Evolutionary conservation across 2,797 vertebrate genomes (phyloP).

Genomic region (Parauchenoglanis ngamensis): DNA sequence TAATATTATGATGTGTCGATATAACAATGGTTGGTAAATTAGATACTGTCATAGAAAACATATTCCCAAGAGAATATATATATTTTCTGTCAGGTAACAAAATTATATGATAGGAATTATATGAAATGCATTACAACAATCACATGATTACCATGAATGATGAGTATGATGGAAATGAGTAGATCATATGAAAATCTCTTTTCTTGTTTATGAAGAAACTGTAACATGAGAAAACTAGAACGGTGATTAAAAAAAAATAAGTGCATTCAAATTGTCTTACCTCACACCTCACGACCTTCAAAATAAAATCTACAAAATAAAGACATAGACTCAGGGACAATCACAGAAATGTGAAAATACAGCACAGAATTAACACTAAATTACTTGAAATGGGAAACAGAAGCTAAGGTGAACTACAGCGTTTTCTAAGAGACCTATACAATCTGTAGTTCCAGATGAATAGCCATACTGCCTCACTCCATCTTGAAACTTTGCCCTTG

Average conservation of each 20-base stretch:
- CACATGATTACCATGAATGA: constrained; percentile 51
- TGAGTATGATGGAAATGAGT: constrained; percentile 37
- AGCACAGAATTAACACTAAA: background rate
- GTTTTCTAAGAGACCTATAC: constrained; percentile 17
- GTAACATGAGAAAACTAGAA: background rate
- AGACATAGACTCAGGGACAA: background rate
- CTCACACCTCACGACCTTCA: background rate
- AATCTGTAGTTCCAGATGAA: constrained; percentile 41
- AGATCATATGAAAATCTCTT: constrained; percentile 28
- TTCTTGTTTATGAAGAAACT: background rate
- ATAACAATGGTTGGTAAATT: background rate
- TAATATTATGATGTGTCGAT: background rate
- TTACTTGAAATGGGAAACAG: constrained; percentile 23
- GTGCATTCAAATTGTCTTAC: background rate
- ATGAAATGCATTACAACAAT: constrained; percentile 45
- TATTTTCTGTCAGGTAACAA: no score
- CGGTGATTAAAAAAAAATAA: background rate
- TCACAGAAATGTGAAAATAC: background rate
- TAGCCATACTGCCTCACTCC: constrained; percentile 20
- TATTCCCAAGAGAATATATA: background rate
- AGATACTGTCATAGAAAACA: background rate
- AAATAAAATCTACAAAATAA: background rate
- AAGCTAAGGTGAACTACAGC: constrained; percentile 6
- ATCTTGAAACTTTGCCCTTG: constrained; percentile 53
- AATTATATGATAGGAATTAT: background rate